phyloP scores from a whole-genome alignment of 2,888 invertebrate genomes.

The Chaetogeoica ovagalla region DNA sequence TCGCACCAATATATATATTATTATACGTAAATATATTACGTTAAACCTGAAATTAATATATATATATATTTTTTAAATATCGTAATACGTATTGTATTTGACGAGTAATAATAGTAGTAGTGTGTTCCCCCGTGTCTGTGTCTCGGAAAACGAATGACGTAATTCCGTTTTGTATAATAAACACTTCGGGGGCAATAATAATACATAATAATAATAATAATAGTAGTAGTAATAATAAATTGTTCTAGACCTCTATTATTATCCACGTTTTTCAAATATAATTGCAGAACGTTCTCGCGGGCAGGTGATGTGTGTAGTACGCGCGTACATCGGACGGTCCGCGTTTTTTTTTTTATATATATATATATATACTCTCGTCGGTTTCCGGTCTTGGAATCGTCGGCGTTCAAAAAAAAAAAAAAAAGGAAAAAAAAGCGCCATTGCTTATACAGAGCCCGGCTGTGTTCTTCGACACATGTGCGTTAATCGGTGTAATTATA shows the following conservation, averaged over 20 bases:
- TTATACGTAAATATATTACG: too few relatives aligned
- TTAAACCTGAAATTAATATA: too few relatives aligned
- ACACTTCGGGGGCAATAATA: neutral
- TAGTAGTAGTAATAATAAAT: too few relatives aligned
- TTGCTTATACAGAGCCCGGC: too few relatives aligned
- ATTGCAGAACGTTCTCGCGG: neutral
- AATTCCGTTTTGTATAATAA: constrained; percentile 18
- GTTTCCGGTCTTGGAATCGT: constrained; percentile 37
- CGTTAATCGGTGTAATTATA: neutral
- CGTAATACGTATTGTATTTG: too few relatives aligned
- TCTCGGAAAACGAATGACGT: neutral
- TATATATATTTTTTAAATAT: too few relatives aligned
- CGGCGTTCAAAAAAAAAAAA: neutral
- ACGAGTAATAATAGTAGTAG: neutral
- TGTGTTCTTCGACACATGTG: neutral
- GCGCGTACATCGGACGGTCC: constrained; percentile 1
- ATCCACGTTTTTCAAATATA: constrained; percentile 13
- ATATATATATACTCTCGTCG: neutral
- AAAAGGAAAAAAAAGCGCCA: too few relatives aligned
- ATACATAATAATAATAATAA: too few relatives aligned
- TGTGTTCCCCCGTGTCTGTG: neutral
- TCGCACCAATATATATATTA: too few relatives aligned
- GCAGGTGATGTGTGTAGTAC: constrained; percentile 39
- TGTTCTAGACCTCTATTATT: constrained; percentile 30
- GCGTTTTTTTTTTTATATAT: neutral